A percentile compares a stretch with the other conserved stretches of the same genome.
Evolutionary conservation across 2,113 vertebrate species (phyloP).

Genomic region (Callocephalon fimbriatum): DNA sequence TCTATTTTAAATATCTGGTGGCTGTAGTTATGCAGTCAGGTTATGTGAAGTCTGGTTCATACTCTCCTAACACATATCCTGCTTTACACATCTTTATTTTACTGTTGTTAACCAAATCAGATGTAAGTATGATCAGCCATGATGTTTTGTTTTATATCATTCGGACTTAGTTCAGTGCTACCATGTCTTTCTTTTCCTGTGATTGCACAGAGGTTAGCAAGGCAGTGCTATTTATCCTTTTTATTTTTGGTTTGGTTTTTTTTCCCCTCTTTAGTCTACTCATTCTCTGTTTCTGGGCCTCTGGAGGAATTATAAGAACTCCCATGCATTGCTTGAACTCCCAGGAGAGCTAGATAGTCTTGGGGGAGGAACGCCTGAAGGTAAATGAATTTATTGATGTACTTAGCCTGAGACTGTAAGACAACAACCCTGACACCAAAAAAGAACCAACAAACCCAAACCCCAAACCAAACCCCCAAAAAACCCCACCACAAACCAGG

Average conservation of each 20-base stretch:
- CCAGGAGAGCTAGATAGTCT: not conserved
- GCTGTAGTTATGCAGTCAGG: not conserved
- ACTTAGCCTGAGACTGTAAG: not conserved
- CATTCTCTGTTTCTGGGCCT: not conserved
- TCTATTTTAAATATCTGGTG: not conserved
- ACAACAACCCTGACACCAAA: not conserved
- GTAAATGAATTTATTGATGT: not conserved
- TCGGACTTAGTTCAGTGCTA: not conserved
- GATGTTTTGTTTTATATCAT: not conserved
- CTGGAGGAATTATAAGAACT: not conserved
- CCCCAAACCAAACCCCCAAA: not conserved
- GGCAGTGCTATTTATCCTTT: not conserved
- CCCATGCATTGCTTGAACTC: not conserved
- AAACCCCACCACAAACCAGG: not conserved
- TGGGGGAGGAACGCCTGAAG: not conserved
- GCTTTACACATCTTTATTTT: not conserved
- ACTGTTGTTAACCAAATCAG: not conserved
- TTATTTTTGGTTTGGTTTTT: not conserved
- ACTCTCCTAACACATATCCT: not conserved
- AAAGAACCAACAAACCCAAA: not conserved
- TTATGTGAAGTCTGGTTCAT: not conserved
- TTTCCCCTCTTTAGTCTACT: not conserved
- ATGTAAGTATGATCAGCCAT: not conserved
- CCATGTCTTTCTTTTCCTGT: not conserved
- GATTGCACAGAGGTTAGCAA: not conserved